Conservation (phyloP, 2,888 invertebrate species). For the Acanthosepion esculentum region DNA sequence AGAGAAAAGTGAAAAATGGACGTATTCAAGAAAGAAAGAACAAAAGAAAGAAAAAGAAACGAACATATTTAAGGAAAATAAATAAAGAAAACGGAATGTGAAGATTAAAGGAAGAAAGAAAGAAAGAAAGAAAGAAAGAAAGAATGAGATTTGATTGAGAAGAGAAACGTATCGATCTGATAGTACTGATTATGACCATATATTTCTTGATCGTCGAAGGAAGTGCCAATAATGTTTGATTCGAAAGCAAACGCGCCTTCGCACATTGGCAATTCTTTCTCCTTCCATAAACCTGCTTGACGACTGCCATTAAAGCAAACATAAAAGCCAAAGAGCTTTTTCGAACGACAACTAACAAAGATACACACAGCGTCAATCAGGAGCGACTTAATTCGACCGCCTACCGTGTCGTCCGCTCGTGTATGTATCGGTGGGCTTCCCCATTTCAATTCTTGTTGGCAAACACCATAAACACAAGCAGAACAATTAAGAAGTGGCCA, state of each 20-base stretch:
- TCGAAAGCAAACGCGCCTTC: neutral
- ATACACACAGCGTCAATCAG: neutral
- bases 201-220: neutral
- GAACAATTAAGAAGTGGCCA: neutral
- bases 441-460: neutral
- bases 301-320: neutral
- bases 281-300: neutral
- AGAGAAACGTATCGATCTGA: neutral
- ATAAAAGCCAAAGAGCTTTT: neutral
- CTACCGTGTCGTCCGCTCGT: neutral
- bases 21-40: neutral
- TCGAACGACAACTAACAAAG: neutral
- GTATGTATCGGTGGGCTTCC: neutral
- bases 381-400: neutral
- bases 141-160: neutral
- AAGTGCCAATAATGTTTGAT: conserved; percentile 6
- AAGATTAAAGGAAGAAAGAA: too few species aligned
- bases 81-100: neutral
- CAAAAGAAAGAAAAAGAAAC: too few species aligned
- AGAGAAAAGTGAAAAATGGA: too few species aligned
- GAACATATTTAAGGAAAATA: neutral
- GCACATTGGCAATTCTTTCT: neutral
- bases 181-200: neutral
- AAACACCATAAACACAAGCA: neutral
- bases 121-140: neutral